A percentile compares a stretch with the other conserved stretches of the same genome.
Evolutionary conservation across 2,888 invertebrate species (phyloP).

Genomic region (Heliconius hortense): DNA sequence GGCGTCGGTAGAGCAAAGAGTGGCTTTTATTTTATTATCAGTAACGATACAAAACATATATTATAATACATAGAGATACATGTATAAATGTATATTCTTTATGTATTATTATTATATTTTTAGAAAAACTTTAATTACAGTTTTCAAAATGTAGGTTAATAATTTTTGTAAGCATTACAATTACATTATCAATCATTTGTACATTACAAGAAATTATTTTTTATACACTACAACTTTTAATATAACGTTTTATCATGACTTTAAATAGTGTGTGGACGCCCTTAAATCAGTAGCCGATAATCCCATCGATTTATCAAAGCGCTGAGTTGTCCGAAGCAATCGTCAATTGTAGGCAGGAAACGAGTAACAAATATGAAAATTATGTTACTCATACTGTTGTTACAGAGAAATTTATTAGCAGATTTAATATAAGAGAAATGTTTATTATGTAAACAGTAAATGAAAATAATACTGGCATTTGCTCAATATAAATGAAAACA

Average conservation of each 20-base stretch:
- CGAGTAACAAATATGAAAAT: conserved; percentile 52
- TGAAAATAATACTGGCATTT: conserved; percentile 11
- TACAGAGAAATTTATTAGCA: conserved; percentile 36
- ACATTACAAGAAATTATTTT: background rate
- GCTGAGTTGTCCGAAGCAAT: conserved; percentile 60
- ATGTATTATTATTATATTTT: too few species aligned
- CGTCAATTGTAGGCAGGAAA: conserved; percentile 58
- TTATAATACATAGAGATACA: too few species aligned
- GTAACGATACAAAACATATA: too few species aligned
- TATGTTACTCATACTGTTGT: conserved; percentile 38
- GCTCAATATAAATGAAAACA: conserved; percentile 1
- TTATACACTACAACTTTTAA: background rate
- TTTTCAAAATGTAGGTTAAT: too few species aligned
- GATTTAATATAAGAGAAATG: conserved; percentile 31
- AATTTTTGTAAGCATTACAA: too few species aligned
- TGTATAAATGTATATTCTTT: too few species aligned
- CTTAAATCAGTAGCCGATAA: conserved; percentile 59
- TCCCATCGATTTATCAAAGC: conserved; percentile 72
- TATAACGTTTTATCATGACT: background rate
- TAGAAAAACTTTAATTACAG: too few species aligned
- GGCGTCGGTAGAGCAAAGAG: background rate
- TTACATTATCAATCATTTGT: too few species aligned
- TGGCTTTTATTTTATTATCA: too few species aligned
- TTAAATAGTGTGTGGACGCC: conserved; percentile 40
- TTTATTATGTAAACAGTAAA: conserved; percentile 35